Conservation (phyloP, 2,113 vertebrate species). For the Nerophis ophidion region DNA sequence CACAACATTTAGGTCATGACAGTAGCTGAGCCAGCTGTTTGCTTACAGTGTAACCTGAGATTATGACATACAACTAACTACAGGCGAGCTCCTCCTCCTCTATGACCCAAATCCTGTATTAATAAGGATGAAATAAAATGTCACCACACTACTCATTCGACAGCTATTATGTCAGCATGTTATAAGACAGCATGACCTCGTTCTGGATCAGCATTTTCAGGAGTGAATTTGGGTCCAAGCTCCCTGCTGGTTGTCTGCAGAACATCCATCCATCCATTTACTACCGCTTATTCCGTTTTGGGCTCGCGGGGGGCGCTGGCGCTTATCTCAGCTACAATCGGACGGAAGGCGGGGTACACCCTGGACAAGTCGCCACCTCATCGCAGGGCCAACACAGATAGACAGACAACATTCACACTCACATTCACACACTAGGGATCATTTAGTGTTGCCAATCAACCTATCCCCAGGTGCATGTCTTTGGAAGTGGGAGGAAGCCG, state of each 20-base stretch:
- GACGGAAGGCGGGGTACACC: no score
- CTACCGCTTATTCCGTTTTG: no score
- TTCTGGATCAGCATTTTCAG: constrained; percentile 7
- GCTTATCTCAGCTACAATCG: no score
- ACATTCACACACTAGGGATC: no score
- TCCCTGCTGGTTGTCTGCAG: constrained; percentile 40
- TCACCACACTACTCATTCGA: neutral
- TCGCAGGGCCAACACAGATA: no score
- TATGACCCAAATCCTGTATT: constrained; percentile 38
- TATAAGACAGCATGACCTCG: constrained; percentile 24
- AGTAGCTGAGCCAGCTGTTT: constrained; percentile 50
- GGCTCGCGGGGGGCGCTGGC: no score
- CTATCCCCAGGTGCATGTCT: no score
- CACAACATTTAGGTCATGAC: constrained; percentile 58
- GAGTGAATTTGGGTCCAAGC: constrained; percentile 3
- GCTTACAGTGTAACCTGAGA: constrained; percentile 57
- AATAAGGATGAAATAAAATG: neutral
- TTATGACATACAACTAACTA: constrained; percentile 35
- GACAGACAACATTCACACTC: no score
- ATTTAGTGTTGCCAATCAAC: no score
- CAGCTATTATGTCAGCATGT: constrained; percentile 33
- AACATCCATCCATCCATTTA: no score
- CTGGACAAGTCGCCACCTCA: no score
- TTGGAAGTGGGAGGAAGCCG: no score
- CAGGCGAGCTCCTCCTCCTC: constrained; percentile 27